Percentiles rank a stretch among this genome's conserved stretches.
Evolutionary conservation across 2,113 vertebrate species (phyloP).

Genomic region (Egretta garzetta): DNA sequence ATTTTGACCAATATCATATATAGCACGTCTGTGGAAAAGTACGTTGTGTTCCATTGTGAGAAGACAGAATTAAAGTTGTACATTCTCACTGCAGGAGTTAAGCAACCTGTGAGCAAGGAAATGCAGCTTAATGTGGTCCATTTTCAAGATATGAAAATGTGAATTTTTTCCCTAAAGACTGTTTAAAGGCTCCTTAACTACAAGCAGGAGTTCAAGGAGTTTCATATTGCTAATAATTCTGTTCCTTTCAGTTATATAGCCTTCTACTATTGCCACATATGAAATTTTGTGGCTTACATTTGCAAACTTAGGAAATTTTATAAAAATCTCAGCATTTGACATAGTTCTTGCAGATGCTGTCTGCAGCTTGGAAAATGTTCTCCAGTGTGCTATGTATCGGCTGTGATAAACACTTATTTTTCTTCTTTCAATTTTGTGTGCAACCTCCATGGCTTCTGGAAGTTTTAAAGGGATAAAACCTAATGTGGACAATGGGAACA

Average conservation of each 20-base stretch:
- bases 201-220: neutral
- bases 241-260: neutral
- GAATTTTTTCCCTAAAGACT: neutral
- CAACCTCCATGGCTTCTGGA: neutral
- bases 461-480: neutral
- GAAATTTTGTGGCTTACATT: neutral
- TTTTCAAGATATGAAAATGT: neutral
- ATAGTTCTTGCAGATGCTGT: neutral
- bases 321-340: neutral
- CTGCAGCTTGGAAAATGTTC: neutral
- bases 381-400: neutral
- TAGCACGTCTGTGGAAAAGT: neutral
- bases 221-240: neutral
- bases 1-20: neutral
- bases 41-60: neutral
- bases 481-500: neutral
- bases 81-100: neutral
- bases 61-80: neutral
- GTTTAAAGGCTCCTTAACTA: neutral
- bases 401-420: neutral
- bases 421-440: neutral
- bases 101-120: neutral
- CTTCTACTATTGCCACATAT: neutral
- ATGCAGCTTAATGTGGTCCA: neutral
- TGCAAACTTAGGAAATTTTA: neutral